phyloP scores from a whole-genome alignment of 2,888 invertebrate species.

The Melieria omissa region DNA sequence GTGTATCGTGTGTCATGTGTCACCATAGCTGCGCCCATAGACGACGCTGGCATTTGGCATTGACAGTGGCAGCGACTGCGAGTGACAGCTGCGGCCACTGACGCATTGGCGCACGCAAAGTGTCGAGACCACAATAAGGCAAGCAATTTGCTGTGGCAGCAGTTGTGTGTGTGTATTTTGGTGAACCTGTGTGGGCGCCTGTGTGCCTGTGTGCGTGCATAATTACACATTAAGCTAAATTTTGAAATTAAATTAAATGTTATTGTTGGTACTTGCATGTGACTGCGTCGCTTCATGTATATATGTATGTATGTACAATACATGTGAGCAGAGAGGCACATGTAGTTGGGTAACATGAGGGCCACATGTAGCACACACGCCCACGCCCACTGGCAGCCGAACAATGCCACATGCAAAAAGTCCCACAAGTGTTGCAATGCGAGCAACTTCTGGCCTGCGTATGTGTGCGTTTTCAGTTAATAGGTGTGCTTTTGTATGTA shows the following conservation, averaged over 20 bases:
- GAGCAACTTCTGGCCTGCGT: background rate
- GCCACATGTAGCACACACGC: too few species aligned
- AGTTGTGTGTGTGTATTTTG: background rate
- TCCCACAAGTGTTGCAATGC: background rate
- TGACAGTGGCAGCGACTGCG: too few species aligned
- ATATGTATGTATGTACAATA: background rate
- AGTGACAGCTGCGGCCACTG: too few species aligned
- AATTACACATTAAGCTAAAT: slow-evolving; percentile 10
- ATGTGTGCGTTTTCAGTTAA: background rate
- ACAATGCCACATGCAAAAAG: background rate
- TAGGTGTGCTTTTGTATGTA: background rate
- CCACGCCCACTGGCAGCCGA: background rate
- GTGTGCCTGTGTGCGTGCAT: background rate
- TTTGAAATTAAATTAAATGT: slow-evolving; percentile 8
- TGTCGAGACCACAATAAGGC: too few species aligned
- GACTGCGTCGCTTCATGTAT: too few species aligned
- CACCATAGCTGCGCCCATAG: too few species aligned
- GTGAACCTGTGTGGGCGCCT: background rate
- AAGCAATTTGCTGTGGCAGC: too few species aligned
- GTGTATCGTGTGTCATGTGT: too few species aligned
- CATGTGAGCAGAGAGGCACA: background rate
- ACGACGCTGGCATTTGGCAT: too few species aligned
- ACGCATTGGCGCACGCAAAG: too few species aligned
- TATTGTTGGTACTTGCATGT: background rate
- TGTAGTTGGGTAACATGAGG: background rate